A percentile compares a stretch with the other conserved stretches of the same genome.
These are phyloP conservation scores for Tenrec ecaudatus DNA, from an alignment of 2,113 vertebrate species.

Conservation along the genomic window DNA sequence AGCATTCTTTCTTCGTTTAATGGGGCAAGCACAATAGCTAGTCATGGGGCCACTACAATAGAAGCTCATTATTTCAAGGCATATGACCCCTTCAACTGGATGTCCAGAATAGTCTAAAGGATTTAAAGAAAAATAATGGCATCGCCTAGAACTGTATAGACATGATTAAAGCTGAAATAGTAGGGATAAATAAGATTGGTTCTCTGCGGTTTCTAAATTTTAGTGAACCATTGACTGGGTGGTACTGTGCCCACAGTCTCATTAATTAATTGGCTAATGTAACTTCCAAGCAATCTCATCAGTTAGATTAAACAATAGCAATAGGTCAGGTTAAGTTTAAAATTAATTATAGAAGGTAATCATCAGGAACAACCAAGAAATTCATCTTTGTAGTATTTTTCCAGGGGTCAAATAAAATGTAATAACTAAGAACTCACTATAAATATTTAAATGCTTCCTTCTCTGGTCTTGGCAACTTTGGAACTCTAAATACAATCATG, in stretches of 20 bases:
- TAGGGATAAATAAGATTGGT: not conserved
- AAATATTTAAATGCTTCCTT: not conserved
- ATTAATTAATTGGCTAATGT: conserved; percentile 62
- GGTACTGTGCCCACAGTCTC: not conserved
- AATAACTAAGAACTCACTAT: conserved; percentile 8
- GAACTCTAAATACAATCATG: not conserved
- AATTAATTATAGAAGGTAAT: conserved; percentile 69
- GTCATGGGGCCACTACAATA: conserved; percentile 8
- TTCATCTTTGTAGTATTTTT: conserved; percentile 57
- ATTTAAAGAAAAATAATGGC: conserved; percentile 28
- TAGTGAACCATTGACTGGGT: conserved; percentile 20
- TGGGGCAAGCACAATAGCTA: not conserved
- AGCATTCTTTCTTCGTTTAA: not conserved
- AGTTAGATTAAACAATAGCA: conserved; percentile 62
- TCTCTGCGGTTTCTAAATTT: not conserved
- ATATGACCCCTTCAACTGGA: conserved; percentile 22
- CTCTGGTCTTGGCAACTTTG: not conserved
- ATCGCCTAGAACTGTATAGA: not conserved
- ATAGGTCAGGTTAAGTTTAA: conserved; percentile 67
- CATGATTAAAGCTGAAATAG: not conserved
- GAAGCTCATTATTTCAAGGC: conserved; percentile 30
- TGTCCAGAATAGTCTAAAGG: not conserved
- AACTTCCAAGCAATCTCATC: conserved; percentile 56
- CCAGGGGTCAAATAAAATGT: conserved; percentile 35
- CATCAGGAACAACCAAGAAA: conserved; percentile 56